Percentiles rank a stretch among this genome's conserved stretches.
Evolutionary conservation across 1,140 invertebrate genomes (phyloP).

Genomic region (Argopecten irradians): DNA sequence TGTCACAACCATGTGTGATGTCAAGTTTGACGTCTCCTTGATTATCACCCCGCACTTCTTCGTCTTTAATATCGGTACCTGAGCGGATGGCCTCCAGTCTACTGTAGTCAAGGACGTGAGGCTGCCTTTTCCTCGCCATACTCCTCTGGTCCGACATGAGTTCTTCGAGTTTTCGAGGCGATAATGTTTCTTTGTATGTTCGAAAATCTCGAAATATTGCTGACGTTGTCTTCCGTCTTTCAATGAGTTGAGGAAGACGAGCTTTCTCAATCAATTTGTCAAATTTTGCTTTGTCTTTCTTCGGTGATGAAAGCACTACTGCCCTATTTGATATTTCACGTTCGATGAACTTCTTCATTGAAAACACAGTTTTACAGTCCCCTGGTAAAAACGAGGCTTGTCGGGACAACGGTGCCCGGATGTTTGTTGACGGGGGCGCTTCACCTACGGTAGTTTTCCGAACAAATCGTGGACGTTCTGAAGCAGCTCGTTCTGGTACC

Average conservation of each 20-base stretch:
- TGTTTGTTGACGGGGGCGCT: constrained; percentile 13
- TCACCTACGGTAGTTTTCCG: not conserved
- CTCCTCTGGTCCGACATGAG: not conserved
- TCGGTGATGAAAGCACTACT: not conserved
- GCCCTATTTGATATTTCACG: constrained; percentile 32
- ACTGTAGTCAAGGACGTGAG: not conserved
- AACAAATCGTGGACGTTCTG: not conserved
- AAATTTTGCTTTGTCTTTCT: constrained; percentile 29
- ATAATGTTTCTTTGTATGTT: constrained; percentile 24
- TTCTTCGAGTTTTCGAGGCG: not conserved
- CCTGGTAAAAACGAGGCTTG: constrained; percentile 30
- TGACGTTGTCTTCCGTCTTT: constrained; percentile 32
- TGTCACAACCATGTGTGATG: not conserved
- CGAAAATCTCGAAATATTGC: constrained; percentile 40
- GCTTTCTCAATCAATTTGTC: constrained; percentile 33
- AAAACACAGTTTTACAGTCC: constrained; percentile 33
- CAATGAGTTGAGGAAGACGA: constrained; percentile 31
- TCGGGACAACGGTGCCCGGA: not conserved
- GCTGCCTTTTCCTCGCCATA: not conserved
- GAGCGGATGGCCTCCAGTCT: not conserved
- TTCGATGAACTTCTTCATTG: constrained; percentile 43
- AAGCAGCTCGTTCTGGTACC: constrained; percentile 17
- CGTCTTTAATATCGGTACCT: not conserved
- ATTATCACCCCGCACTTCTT: not conserved
- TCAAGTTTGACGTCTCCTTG: not conserved